Base-by-base conservation (phyloP, 2,797 vertebrate species). In the Alectoris magna region DNA sequence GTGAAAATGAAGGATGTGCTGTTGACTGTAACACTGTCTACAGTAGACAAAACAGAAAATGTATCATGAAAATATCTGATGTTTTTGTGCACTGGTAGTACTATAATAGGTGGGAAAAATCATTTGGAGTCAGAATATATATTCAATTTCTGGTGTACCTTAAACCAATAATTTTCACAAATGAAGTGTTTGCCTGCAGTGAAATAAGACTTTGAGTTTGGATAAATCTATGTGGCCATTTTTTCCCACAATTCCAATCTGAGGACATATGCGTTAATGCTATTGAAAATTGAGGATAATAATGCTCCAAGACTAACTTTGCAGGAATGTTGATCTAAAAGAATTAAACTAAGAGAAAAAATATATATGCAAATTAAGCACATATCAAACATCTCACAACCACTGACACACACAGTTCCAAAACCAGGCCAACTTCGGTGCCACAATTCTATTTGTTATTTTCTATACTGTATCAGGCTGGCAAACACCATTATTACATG, bases 1-100 rank as follows among this genome's bases (percentile, higher is more conserved):
- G 90, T 83, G 69, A 27, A 87, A 94, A 68, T 29, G 60, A 94
- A 85, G 56, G 67, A 83, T 34, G 12, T 10, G 56, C 77, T 83
- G 84, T 56, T 94, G 90, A 60, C 60, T 89, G 95, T 73, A 95
- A 86, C 39, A 60, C 27, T 58, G 60, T 60, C 97, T 97, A 48
- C 26, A 66, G 79, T 1, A 89, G 43, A 93, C 2, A 90, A 90
- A 94, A 87, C 23, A 77, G 41, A 73, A 94, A 90, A 24, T 17
- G 71, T 5, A 22, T 44, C 49, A 46, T 58, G 59, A 92, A 94
- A 87, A 87, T 31, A 69, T 84, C 1, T 46, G 16, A 58, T 76
- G 59, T 56, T 88, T 88, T 44, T 19, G 8, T 34, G 79, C 90
- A n/a, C 6, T 70, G 60, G 13, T 44, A 91, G 24, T 38, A 72